These are phyloP conservation scores for Halocynthia aurantium DNA, from an alignment of 23 tunicate species.

Conservation along the genomic window DNA sequence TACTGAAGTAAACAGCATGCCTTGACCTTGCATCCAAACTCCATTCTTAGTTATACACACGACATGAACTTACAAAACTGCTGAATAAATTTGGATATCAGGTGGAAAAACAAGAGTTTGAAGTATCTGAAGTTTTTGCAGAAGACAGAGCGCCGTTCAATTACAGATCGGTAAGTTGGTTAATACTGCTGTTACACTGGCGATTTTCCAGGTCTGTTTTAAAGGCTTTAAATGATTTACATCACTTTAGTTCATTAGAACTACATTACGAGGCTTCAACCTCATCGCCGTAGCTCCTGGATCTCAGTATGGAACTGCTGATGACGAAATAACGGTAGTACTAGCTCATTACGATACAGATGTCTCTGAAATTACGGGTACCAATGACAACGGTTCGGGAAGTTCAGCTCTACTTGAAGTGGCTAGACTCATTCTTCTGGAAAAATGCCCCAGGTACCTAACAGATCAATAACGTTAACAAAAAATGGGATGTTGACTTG, in stretches of 20 bases:
- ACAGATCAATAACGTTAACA: not conserved
- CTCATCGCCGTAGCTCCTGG: constrained; percentile 61
- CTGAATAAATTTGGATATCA: constrained; percentile 42
- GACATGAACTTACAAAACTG: constrained; percentile 20
- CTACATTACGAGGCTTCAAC: constrained; percentile 63
- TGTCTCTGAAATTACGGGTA: constrained; percentile 39
- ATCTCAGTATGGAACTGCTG: constrained; percentile 33
- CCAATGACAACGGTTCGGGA: constrained; percentile 87
- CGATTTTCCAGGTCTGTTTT: not conserved
- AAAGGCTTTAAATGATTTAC: not conserved
- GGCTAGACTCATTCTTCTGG: constrained; percentile 44
- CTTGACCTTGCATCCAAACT: too few relatives aligned
- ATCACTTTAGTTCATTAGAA: constrained; percentile 55
- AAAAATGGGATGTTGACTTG: not conserved
- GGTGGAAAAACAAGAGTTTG: constrained; percentile 37
- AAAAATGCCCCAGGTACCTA: constrained; percentile 38
- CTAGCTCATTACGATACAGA: constrained; percentile 87
- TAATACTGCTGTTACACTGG: too few relatives aligned
- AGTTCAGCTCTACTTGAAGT: constrained; percentile 61
- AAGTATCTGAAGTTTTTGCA: constrained; percentile 35
- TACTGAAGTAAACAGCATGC: too few relatives aligned
- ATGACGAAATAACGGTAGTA: constrained; percentile 49
- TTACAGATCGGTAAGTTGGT: constrained; percentile 50
- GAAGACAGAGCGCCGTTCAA: constrained; percentile 72
- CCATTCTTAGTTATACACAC: constrained; percentile 11